Conservation (phyloP, 2,888 invertebrate genomes). For the Diarsia rubi region DNA sequence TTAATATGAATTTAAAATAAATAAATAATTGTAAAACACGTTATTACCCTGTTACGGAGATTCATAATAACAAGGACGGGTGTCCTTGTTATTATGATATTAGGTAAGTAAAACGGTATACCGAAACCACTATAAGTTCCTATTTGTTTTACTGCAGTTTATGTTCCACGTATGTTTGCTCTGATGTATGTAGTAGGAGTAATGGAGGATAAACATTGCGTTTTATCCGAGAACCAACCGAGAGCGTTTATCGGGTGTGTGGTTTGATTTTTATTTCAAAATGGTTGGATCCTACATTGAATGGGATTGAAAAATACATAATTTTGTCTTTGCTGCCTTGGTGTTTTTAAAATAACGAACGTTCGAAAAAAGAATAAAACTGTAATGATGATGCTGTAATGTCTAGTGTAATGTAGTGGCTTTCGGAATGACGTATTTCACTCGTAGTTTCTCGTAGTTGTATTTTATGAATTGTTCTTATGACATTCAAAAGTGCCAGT, state of each 20-base stretch:
- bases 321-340: background rate
- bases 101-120: background rate
- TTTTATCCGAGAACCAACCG: background rate
- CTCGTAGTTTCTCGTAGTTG: too few species aligned
- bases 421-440: too few species aligned
- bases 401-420: too few species aligned
- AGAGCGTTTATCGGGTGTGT: background rate
- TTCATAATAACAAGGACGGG: background rate
- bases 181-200: background rate
- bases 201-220: constrained; percentile 25
- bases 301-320: background rate
- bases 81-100: too few species aligned
- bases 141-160: constrained; percentile 32
- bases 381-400: background rate
- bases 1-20: too few species aligned
- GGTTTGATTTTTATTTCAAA: background rate
- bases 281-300: background rate
- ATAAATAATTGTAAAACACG: background rate
- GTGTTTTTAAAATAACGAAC: background rate
- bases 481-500: too few species aligned
- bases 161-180: background rate
- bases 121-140: constrained; percentile 11
- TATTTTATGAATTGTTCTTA: too few species aligned
- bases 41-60: background rate
- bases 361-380: background rate